These are phyloP conservation scores for Heliornis fulica DNA, from an alignment of 2,113 vertebrate genomes.

Conservation along the genomic window DNA sequence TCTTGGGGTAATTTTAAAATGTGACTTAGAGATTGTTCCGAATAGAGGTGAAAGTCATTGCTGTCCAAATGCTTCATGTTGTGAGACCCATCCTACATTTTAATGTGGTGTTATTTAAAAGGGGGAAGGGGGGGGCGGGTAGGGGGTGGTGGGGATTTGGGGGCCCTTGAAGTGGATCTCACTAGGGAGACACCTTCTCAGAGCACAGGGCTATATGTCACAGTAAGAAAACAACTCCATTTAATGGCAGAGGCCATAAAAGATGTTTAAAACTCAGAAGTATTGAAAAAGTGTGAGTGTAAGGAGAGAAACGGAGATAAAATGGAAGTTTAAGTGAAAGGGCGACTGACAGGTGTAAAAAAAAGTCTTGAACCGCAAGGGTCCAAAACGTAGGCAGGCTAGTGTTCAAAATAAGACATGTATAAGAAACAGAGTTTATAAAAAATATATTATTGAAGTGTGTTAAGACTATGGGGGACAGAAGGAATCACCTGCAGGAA, in stretches of 20 bases:
- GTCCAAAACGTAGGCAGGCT: background rate
- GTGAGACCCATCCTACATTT: background rate
- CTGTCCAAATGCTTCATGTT: background rate
- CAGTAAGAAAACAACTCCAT: background rate
- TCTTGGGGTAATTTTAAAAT: background rate
- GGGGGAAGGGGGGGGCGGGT: no score
- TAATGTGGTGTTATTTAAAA: background rate
- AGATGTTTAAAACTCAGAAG: background rate
- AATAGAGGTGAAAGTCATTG: background rate
- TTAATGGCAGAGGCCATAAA: background rate
- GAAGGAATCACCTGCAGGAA: background rate
- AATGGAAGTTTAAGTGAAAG: background rate
- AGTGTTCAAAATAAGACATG: background rate
- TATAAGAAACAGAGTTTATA: background rate
- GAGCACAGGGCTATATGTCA: background rate
- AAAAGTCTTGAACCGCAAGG: background rate
- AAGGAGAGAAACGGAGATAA: background rate
- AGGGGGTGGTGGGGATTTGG: accelerated
- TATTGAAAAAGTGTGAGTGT: background rate
- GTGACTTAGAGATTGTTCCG: background rate
- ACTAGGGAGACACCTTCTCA: background rate
- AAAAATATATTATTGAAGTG: background rate
- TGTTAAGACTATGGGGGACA: background rate
- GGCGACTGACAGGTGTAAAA: background rate
- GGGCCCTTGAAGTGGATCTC: background rate